A percentile compares a stretch with the other conserved stretches of the same genome.
Conservation (phyloP, 2,888 invertebrate species). For the Diarsia brunnea region DNA sequence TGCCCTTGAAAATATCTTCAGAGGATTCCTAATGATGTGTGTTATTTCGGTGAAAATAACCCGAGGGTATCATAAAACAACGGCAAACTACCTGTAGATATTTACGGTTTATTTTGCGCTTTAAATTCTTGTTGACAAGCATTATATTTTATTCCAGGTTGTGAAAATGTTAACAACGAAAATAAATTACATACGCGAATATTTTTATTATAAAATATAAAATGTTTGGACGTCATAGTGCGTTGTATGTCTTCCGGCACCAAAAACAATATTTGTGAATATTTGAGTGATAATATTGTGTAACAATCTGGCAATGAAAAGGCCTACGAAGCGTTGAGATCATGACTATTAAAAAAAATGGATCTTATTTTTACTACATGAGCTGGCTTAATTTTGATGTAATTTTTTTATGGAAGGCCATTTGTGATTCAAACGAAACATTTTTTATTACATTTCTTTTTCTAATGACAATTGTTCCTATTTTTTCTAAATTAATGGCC, state of each 20-base stretch:
- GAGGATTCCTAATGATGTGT: neutral
- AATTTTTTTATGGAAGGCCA: no score
- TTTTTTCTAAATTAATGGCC: neutral
- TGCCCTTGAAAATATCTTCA: conserved; percentile 1
- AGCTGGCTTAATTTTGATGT: neutral
- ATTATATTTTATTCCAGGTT: conserved; percentile 7
- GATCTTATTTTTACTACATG: no score
- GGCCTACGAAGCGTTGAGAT: neutral
- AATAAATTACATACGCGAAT: conserved; percentile 31
- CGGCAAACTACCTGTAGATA: neutral
- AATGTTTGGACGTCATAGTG: conserved; percentile 42
- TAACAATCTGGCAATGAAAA: conserved; percentile 4
- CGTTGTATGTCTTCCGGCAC: conserved; percentile 27
- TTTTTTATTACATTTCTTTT: neutral
- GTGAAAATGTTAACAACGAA: conserved; percentile 27
- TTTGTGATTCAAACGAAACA: neutral
- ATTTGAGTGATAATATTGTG: conserved; percentile 10
- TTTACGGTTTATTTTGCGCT: neutral
- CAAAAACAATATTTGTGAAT: conserved; percentile 21
- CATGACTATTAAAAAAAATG: neutral
- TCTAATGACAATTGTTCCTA: no score
- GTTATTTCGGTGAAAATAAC: neutral
- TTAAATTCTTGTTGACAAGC: conserved; percentile 23
- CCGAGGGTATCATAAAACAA: neutral
- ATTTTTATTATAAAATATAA: conserved; percentile 39